Conservation (phyloP, 2,113 vertebrate genomes). For the Trochalopteron elliotii region DNA sequence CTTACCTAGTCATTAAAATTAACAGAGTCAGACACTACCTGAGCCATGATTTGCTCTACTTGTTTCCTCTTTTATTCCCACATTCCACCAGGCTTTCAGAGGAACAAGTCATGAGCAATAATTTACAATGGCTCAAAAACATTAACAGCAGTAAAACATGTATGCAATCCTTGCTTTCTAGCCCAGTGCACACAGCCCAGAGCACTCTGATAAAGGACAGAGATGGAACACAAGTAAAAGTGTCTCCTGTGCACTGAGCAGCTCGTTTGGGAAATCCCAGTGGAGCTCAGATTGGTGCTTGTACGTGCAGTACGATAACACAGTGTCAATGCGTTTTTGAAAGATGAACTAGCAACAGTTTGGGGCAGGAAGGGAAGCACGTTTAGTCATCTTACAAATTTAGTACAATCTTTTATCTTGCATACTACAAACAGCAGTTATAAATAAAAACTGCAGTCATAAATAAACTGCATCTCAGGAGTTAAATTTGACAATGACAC, state of each 20-base stretch:
- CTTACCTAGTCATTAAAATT: not conserved
- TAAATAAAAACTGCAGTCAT: not conserved
- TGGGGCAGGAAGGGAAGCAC: not conserved
- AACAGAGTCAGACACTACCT: not conserved
- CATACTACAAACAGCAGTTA: not conserved
- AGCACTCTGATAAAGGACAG: not conserved
- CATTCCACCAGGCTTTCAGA: not conserved
- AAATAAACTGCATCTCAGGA: not conserved
- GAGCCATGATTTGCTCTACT: not conserved
- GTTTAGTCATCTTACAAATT: not conserved
- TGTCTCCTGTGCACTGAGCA: not conserved
- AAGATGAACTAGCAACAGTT: not conserved
- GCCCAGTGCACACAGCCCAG: not conserved
- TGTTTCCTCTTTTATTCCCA: not conserved
- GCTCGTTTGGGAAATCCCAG: not conserved
- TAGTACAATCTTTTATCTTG: not conserved
- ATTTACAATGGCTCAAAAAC: not conserved
- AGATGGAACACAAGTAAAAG: not conserved
- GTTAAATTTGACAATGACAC: not conserved
- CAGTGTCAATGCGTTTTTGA: not conserved
- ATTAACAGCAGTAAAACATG: not conserved
- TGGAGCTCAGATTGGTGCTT: not conserved
- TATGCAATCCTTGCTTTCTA: not conserved
- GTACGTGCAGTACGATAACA: accelerated
- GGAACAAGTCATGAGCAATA: not conserved